Evolutionary conservation across 1,140 invertebrate genomes (phyloP).

Genomic region (Triops cancriformis): DNA sequence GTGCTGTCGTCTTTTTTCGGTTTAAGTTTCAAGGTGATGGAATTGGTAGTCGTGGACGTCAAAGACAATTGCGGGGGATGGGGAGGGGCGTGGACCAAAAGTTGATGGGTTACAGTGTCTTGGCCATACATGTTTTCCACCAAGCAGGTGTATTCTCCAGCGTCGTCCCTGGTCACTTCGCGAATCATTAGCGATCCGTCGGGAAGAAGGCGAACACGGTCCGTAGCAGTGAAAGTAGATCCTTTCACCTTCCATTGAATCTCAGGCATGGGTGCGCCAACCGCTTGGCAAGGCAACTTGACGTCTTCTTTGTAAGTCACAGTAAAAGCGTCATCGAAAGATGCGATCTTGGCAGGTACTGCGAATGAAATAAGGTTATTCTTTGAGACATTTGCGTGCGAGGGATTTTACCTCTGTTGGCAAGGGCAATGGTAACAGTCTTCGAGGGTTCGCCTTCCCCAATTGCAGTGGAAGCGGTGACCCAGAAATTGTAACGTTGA

Average conservation of each 20-base stretch:
- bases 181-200: conserved; percentile 86
- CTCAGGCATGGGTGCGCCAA: conserved; percentile 77
- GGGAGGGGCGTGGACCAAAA: conserved; percentile 76
- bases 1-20: conserved; percentile 63
- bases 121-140: conserved; percentile 88
- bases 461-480: conserved; percentile 83
- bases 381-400: not conserved
- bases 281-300: conserved; percentile 79
- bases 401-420: conserved; percentile 55
- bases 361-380: conserved; percentile 33
- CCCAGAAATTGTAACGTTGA: conserved; percentile 84
- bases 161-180: conserved; percentile 76
- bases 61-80: conserved; percentile 70
- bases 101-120: conserved; percentile 79
- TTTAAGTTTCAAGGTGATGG: conserved; percentile 66
- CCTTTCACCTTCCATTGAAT: conserved; percentile 74
- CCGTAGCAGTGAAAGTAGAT: conserved; percentile 54
- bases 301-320: conserved; percentile 85
- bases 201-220: conserved; percentile 68
- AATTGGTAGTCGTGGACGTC: conserved; percentile 72
- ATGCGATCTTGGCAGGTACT: conserved; percentile 88
- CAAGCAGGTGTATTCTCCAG: conserved; percentile 77
- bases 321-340: conserved; percentile 80
- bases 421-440: conserved; percentile 70
- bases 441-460: conserved; percentile 84